A percentile compares a stretch with the other conserved stretches of the same genome.
phyloP scores from a whole-genome alignment of 1,140 invertebrate genomes.

The Drosophila tsacasi region DNA sequence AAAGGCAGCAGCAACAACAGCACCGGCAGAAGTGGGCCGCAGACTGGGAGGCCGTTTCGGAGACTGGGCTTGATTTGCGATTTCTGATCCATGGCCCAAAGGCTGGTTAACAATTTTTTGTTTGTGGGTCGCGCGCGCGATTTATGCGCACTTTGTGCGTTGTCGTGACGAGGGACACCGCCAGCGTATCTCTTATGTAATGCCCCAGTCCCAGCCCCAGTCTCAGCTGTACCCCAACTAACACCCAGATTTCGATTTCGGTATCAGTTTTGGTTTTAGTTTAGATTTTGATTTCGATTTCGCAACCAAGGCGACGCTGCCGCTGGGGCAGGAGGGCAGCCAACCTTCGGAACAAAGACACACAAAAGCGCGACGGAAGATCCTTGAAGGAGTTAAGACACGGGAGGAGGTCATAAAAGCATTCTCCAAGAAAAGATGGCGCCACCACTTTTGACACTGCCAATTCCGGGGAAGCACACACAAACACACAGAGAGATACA shows the following conservation, averaged over 20 bases:
- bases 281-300: conserved; percentile 19
- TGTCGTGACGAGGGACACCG: conserved; percentile 43
- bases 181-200: conserved; percentile 31
- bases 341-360: conserved; percentile 26
- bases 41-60: conserved; percentile 31
- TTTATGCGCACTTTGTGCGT: conserved; percentile 55
- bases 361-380: background rate
- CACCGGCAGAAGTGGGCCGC: conserved; percentile 14
- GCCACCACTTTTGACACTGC: conserved; percentile 47
- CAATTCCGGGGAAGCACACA: conserved; percentile 27
- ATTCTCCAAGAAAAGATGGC: conserved; percentile 36
- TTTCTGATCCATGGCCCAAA: conserved; percentile 39
- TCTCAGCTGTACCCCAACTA: conserved; percentile 2
- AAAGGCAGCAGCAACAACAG: conserved; percentile 17
- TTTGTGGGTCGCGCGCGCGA: conserved; percentile 38
- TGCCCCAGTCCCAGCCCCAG: conserved; percentile 1
- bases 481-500: background rate
- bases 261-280: conserved; percentile 1
- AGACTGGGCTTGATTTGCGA: conserved; percentile 32
- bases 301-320: conserved; percentile 36
- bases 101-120: conserved; percentile 35
- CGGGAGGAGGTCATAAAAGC: conserved; percentile 2
- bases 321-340: background rate
- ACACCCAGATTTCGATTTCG: conserved; percentile 17
- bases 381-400: conserved; percentile 3